Evolutionary conservation across 2,797 vertebrate species (phyloP).

Genomic region (Microctenopoma lineatum): DNA sequence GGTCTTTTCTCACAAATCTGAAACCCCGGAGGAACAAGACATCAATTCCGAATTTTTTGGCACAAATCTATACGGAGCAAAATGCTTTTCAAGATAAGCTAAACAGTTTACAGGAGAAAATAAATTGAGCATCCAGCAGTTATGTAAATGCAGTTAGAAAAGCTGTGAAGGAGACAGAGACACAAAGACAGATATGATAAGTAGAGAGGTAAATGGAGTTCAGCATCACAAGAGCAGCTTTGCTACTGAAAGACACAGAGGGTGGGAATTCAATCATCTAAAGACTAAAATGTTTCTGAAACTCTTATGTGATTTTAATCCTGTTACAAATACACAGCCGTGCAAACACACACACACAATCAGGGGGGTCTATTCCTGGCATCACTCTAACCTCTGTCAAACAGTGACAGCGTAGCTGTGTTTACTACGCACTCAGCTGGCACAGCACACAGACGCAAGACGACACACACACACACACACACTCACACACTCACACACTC

Average conservation of each 20-base stretch:
- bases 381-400: constrained; percentile 61
- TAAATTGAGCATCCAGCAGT: constrained; percentile 26
- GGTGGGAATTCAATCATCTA: constrained; percentile 41
- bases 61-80: not conserved
- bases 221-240: constrained; percentile 26
- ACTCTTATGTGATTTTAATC: constrained; percentile 57
- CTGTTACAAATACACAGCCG: constrained; percentile 44
- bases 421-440: constrained; percentile 65
- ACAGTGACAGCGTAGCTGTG: constrained; percentile 51
- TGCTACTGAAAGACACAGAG: constrained; percentile 21
- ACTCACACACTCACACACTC: too few relatives aligned
- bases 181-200: constrained; percentile 28
- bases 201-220: constrained; percentile 34
- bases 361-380: constrained; percentile 52
- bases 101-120: not conserved
- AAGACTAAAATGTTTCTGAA: constrained; percentile 51
- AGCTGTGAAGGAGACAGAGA: constrained; percentile 19
- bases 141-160: constrained; percentile 28
- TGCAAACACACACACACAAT: constrained; percentile 33
- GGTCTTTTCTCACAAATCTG: not conserved
- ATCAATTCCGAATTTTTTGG: not conserved
- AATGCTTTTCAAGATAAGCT: not conserved
- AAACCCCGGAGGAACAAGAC: not conserved
- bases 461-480: constrained; percentile 10
- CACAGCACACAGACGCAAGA: constrained; percentile 23